Evolutionary conservation across 2,888 invertebrate species (phyloP).

Genomic region (Mimachlamys varia): DNA sequence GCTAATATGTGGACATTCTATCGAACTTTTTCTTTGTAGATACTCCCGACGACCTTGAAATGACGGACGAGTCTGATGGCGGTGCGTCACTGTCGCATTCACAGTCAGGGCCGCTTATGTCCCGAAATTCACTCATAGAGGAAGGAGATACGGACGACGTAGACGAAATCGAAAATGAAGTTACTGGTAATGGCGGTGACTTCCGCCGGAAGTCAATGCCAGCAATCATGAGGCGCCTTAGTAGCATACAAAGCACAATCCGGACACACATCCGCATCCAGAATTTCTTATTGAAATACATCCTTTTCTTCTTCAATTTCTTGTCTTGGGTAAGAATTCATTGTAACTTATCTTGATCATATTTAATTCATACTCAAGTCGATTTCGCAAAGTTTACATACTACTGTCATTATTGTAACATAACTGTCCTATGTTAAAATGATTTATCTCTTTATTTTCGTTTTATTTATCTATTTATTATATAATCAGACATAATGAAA

Average conservation of each 20-base stretch:
- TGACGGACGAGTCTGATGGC: constrained; percentile 3
- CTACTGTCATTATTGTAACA: too few relatives aligned
- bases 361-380: too few relatives aligned
- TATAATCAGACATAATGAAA: too few relatives aligned
- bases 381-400: too few relatives aligned
- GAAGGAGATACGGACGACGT: not conserved
- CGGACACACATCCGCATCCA: constrained; percentile 45
- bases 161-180: not conserved
- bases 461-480: too few relatives aligned
- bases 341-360: too few relatives aligned
- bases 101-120: not conserved
- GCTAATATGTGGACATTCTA: too few relatives aligned
- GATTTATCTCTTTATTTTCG: too few relatives aligned
- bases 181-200: not conserved
- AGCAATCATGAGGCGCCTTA: constrained; percentile 39
- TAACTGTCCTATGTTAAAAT: too few relatives aligned
- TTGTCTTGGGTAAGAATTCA: constrained; percentile 91
- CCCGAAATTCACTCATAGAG: not conserved
- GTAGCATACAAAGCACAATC: constrained; percentile 48
- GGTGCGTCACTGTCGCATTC: not conserved
- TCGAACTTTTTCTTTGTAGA: too few relatives aligned
- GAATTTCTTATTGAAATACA: constrained; percentile 87
- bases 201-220: constrained; percentile 13
- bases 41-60: not conserved
- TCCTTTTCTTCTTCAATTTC: constrained; percentile 94